Conservation (phyloP, 2,113 vertebrate genomes). For the Tringa solitaria region DNA sequence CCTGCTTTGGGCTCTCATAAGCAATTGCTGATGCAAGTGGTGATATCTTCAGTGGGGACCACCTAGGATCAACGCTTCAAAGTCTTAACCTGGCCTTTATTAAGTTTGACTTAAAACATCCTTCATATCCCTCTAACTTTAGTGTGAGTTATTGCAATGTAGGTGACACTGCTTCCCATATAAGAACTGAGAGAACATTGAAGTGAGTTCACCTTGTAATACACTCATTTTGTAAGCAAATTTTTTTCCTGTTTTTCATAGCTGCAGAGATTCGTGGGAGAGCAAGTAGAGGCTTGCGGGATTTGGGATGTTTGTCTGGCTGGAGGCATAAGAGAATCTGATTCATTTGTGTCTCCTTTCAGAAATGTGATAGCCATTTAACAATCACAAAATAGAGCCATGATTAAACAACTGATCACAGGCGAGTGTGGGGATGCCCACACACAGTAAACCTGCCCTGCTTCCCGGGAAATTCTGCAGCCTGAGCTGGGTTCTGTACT, state of each 20-base stretch:
- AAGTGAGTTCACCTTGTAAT: neutral
- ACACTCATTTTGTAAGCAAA: neutral
- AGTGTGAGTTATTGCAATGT: neutral
- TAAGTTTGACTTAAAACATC: neutral
- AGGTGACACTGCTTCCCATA: accelerated
- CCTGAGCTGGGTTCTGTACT: neutral
- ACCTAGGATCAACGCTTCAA: neutral
- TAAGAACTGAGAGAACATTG: neutral
- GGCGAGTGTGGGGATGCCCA: neutral
- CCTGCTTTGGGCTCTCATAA: neutral
- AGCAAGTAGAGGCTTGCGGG: neutral
- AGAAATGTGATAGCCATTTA: neutral
- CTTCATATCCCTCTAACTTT: neutral
- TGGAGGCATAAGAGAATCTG: neutral
- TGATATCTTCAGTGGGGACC: neutral
- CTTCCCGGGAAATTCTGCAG: neutral
- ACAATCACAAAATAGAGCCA: neutral
- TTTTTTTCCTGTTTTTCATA: neutral
- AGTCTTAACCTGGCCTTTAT: neutral
- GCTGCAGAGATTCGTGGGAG: neutral
- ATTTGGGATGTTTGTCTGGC: neutral
- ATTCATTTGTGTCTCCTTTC: neutral
- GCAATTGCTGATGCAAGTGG: neutral
- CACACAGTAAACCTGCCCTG: neutral
- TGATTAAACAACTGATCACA: neutral